These are phyloP conservation scores for Liasis olivaceus DNA, from an alignment of 2,797 vertebrate genomes.

Conservation along the genomic window DNA sequence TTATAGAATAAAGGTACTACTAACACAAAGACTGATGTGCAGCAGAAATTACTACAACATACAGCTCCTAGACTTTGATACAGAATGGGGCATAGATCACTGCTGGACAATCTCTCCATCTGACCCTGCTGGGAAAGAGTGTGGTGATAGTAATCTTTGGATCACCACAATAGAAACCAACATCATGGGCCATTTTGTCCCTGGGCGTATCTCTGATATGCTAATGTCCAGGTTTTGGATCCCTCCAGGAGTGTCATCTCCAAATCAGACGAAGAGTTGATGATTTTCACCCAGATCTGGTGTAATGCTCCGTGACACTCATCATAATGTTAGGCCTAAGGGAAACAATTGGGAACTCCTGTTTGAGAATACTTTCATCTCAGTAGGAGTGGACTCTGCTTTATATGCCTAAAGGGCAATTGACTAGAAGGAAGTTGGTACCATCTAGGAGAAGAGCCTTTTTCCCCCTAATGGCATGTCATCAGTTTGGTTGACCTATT, in stretches of 20 bases:
- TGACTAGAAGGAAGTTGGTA: not conserved
- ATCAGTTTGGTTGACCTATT: too few species aligned
- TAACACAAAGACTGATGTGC: not conserved
- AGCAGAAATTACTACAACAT: not conserved
- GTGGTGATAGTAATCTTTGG: not conserved
- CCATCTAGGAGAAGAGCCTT: not conserved
- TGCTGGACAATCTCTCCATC: not conserved
- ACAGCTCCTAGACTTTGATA: not conserved
- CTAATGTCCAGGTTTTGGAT: not conserved
- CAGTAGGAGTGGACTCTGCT: not conserved
- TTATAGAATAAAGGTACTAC: not conserved
- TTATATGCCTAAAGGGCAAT: not conserved
- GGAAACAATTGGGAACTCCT: too few species aligned
- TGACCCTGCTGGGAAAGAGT: not conserved
- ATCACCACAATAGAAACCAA: too few species aligned
- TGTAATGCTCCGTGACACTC: too few species aligned
- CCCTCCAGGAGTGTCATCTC: not conserved
- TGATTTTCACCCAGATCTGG: not conserved
- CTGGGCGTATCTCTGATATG: not conserved
- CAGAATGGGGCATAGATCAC: not conserved
- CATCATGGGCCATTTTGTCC: too few species aligned
- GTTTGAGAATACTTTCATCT: too few species aligned
- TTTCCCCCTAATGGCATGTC: not conserved
- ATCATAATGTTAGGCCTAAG: too few species aligned
- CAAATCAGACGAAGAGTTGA: not conserved